phyloP scores from a whole-genome alignment of 2,113 vertebrate species.

The Cryptoleucopteryx plumbea region DNA sequence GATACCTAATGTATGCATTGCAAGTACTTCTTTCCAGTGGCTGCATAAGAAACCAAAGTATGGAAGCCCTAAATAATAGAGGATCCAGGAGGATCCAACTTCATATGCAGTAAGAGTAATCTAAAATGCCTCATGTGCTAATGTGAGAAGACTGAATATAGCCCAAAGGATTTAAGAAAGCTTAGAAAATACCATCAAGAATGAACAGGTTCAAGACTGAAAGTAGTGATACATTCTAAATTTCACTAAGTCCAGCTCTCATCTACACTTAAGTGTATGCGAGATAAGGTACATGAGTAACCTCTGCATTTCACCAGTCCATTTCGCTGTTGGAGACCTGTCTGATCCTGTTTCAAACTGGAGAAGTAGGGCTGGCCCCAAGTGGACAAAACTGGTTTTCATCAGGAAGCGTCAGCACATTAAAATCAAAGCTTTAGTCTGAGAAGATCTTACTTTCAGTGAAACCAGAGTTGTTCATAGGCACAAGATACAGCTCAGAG shows the following conservation, averaged over 20 bases:
- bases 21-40: not conserved
- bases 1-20: not conserved
- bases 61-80: not conserved
- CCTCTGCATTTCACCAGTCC: not conserved
- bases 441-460: not conserved
- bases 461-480: not conserved
- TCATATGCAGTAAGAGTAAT: not conserved
- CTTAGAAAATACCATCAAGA: not conserved
- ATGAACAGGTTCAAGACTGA: not conserved
- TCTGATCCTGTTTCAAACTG: not conserved
- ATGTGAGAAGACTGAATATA: not conserved
- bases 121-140: not conserved
- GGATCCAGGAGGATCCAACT: not conserved
- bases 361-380: not conserved
- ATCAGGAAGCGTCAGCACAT: not conserved
- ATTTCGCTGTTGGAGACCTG: not conserved
- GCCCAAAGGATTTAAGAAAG: not conserved
- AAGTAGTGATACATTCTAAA: not conserved
- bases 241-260: not conserved
- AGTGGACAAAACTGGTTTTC: not conserved
- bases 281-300: not conserved
- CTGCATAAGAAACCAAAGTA: not conserved
- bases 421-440: not conserved
- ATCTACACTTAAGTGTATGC: not conserved
- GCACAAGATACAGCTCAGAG: not conserved